phyloP scores from a whole-genome alignment of 1,140 invertebrate genomes.

The Onthophagus taurus region DNA sequence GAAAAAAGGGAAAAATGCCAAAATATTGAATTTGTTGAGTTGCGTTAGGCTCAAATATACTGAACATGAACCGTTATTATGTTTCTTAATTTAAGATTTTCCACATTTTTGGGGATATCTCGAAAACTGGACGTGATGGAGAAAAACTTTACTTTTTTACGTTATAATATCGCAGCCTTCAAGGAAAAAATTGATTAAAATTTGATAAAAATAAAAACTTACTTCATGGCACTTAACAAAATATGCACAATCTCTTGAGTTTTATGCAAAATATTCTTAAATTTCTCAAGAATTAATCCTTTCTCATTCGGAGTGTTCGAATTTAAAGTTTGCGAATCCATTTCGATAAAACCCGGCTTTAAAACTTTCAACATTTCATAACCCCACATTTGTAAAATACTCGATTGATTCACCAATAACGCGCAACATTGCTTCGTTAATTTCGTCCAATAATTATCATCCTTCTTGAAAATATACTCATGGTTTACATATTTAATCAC shows the following conservation, averaged over 20 bases:
- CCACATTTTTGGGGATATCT: too few species aligned
- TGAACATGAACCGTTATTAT: too few species aligned
- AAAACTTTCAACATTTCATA: slow-evolving; percentile 39
- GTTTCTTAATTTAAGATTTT: too few species aligned
- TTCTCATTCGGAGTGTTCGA: slow-evolving; percentile 29
- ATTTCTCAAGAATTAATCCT: slow-evolving; percentile 41
- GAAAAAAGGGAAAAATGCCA: too few species aligned
- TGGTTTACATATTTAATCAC: slow-evolving; percentile 31
- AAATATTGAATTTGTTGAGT: too few species aligned
- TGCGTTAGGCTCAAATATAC: too few species aligned
- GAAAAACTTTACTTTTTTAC: too few species aligned
- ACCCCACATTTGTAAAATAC: slow-evolving; percentile 41
- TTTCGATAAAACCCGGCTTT: slow-evolving; percentile 36
- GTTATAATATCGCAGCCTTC: too few species aligned
- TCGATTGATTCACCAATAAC: slow-evolving; percentile 29
- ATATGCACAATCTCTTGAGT: slow-evolving; percentile 43
- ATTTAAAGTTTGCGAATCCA: slow-evolving; percentile 39
- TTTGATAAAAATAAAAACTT: slow-evolving; percentile 23
- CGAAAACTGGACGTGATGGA: too few species aligned
- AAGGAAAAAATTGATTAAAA: background rate
- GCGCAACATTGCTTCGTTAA: slow-evolving; percentile 26
- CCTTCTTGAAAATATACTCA: slow-evolving; percentile 28
- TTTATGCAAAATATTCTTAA: slow-evolving; percentile 42
- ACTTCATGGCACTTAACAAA: slow-evolving; percentile 48
- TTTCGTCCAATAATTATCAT: slow-evolving; percentile 29